phyloP scores from a whole-genome alignment of 2,113 vertebrate genomes.

The Origma solitaria region DNA sequence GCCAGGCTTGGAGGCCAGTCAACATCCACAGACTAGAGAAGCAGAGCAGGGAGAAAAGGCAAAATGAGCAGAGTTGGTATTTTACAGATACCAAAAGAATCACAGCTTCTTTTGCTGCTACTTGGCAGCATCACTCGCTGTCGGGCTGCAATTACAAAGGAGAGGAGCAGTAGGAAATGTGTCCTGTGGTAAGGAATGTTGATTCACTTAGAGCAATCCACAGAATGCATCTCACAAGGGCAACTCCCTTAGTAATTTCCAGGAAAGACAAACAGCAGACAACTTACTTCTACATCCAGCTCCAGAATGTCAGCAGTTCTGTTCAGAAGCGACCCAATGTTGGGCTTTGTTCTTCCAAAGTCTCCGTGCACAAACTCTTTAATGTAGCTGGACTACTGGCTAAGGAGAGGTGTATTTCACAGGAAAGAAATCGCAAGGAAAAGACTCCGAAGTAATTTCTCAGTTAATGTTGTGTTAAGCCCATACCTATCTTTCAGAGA shows the following conservation, averaged over 20 bases:
- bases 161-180: neutral
- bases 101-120: neutral
- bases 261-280: neutral
- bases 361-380: conserved; percentile 98
- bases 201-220: neutral
- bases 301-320: conserved; percentile 91
- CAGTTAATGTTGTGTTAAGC: neutral
- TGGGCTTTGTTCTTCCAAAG: conserved; percentile 94
- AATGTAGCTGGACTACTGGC: conserved; percentile 81
- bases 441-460: neutral
- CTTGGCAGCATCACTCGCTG: neutral
- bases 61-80: neutral
- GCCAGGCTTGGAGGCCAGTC: conserved; percentile 92
- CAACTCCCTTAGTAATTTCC: neutral
- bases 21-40: conserved; percentile 89
- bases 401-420: conserved; percentile 66
- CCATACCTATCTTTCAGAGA: neutral
- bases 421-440: neutral
- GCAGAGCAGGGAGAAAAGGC: neutral
- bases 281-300: conserved; percentile 91
- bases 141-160: neutral
- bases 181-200: neutral
- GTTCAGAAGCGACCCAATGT: conserved; percentile 85
- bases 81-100: neutral
- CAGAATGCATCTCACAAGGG: neutral